Evolutionary conservation across 2,888 invertebrate genomes (phyloP), one percentile per base, ranked within the genome.

Genomic region (Platycnemis pennipes): DNA sequence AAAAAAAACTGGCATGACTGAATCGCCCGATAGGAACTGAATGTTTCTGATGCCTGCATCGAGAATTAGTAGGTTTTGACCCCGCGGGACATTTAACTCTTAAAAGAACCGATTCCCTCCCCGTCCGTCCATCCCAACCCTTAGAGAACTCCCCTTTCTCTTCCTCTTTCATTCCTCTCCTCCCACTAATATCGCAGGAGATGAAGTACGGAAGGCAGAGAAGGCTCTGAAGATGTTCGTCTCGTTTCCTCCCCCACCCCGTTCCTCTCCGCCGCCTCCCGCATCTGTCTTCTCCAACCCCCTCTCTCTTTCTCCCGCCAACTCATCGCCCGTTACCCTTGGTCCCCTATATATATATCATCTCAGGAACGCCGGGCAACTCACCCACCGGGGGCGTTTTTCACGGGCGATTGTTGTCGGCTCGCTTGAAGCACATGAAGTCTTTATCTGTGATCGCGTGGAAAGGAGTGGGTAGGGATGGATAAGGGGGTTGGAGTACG

Each of bases 381-480:
- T 89, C 89, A 16, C 56, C 77, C 77, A 77, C n/a, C 37, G 13
- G 77, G 77, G 77, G 77, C 77, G 77, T 37, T 31, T 13, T 8
- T 13, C 37, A 11, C n/a, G 11, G 11, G 77, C 37, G 77, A 77
- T 77, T 77, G 77, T 77, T 37, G 77, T 37, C 77, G 77, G 77
- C 77, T 77, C 31, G 26, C 77, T 77, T 77, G 77, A 77, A 77
- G 77, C 4, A 16, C 77, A n/a, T 77, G 77, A 77, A 77, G 77
- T 77, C 77, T 77, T 77, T 77, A 77, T 77, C 77, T 77, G 31
- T 77, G 77, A 77, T 77, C 77, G 77, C 77, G 77, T 8, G 37
- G 77, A 37, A 77, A 77, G 31, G 26, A 16, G 13, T 1, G 77
- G 8, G 77, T 5, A 8, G 3, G 69, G 37, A 37, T 31, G 37